Conservation (phyloP, 2,797 vertebrate genomes). For the Emys orbicularis region DNA sequence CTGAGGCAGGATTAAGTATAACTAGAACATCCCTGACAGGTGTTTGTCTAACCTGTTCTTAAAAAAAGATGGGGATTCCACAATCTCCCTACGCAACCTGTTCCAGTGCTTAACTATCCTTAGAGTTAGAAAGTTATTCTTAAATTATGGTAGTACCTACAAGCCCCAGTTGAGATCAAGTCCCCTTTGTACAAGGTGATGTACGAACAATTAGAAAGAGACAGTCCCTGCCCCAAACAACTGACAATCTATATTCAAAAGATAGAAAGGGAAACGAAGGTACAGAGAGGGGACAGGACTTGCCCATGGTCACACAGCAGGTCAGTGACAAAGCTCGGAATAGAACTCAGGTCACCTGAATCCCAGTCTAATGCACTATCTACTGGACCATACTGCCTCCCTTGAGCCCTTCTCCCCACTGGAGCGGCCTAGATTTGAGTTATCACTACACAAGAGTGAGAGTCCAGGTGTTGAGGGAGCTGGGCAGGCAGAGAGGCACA, state of each 20-base stretch:
- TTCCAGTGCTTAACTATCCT: background rate
- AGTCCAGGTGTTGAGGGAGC: background rate
- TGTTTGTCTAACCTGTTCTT: background rate
- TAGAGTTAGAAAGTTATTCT: background rate
- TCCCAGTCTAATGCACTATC: rapidly evolving
- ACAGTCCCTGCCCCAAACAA: background rate
- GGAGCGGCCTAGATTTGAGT: background rate
- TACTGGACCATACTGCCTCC: rapidly evolving
- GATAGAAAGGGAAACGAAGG: background rate
- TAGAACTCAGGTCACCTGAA: rapidly evolving
- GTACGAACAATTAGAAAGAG: background rate
- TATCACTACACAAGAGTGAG: background rate
- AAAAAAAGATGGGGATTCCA: background rate
- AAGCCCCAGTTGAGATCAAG: background rate
- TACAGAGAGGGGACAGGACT: background rate
- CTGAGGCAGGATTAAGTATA: background rate
- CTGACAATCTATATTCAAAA: background rate
- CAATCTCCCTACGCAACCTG: background rate
- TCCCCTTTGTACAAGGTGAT: background rate
- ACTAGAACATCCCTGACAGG: background rate
- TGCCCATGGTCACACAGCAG: background rate
- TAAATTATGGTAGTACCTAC: background rate
- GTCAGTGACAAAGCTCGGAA: background rate
- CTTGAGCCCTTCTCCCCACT: background rate
- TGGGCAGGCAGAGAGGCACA: background rate